Evolutionary conservation across 92 coral and sea anemone species (phyloP).

Genomic region (Phenganax marumi): DNA sequence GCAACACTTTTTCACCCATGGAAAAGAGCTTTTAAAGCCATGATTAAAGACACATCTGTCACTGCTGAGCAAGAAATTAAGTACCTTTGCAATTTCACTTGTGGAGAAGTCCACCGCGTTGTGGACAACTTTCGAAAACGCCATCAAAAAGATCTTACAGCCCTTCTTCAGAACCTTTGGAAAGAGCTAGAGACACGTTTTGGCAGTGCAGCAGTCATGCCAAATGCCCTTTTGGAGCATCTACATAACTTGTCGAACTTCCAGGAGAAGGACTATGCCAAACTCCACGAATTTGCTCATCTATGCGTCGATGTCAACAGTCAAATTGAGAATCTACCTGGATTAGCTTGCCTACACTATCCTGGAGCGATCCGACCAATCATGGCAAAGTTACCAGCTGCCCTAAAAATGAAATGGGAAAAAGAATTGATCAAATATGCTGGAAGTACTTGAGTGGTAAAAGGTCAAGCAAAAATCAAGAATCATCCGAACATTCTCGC

Average conservation of each 20-base stretch:
- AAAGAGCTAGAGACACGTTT: constrained; percentile 61
- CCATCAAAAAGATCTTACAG: constrained; percentile 58
- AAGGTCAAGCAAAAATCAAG: constrained; percentile 45
- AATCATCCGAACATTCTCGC: constrained; percentile 54
- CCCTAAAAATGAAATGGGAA: constrained; percentile 1
- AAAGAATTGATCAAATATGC: constrained; percentile 39
- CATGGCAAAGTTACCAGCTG: constrained; percentile 43
- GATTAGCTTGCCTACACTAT: constrained; percentile 48
- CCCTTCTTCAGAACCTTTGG: constrained; percentile 46
- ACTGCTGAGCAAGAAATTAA: constrained; percentile 54
- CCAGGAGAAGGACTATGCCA: constrained; percentile 35
- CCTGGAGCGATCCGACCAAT: constrained; percentile 53
- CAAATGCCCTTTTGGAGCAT: constrained; percentile 60
- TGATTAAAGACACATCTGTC: constrained; percentile 54
- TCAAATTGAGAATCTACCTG: constrained; percentile 48
- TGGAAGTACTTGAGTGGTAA: constrained; percentile 32
- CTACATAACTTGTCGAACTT: constrained; percentile 49
- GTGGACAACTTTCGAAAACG: constrained; percentile 65
- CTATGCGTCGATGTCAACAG: constrained; percentile 51
- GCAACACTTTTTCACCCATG: constrained; percentile 59
- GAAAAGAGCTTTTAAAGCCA: constrained; percentile 53
- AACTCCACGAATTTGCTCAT: constrained; percentile 48
- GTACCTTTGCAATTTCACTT: constrained; percentile 6
- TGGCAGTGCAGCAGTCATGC: constrained; percentile 63
- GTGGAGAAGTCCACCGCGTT: constrained; percentile 56